phyloP scores from a whole-genome alignment of 2,113 vertebrate species.

The Strix aluco region DNA sequence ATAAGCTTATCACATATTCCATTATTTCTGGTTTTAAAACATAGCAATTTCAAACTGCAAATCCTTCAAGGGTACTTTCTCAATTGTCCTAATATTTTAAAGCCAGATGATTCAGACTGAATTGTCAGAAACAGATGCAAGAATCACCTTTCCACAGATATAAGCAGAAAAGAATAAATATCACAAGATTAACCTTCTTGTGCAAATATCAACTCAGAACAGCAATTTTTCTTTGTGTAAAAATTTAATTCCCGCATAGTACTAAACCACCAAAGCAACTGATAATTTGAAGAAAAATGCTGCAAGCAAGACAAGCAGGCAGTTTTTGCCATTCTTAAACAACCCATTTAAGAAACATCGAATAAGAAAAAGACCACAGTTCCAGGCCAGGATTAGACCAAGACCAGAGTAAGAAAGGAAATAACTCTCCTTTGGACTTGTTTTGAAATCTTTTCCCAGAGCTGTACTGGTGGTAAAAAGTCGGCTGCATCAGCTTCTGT shows the following conservation, averaged over 20 bases:
- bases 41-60: neutral
- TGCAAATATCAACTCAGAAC: neutral
- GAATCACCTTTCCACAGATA: neutral
- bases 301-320: neutral
- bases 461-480: neutral
- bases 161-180: neutral
- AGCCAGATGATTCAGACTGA: neutral
- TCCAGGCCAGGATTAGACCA: neutral
- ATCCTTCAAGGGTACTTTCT: neutral
- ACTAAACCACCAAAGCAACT: neutral
- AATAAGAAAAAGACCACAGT: neutral
- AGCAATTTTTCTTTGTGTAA: neutral
- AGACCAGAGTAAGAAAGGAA: neutral
- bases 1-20: neutral
- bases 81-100: neutral
- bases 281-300: neutral
- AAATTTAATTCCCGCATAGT: neutral
- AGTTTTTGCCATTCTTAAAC: neutral
- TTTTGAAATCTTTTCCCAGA: neutral
- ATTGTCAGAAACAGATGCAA: neutral
- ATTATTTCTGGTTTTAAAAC: neutral
- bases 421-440: neutral
- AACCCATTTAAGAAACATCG: neutral
- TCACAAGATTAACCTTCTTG: neutral
- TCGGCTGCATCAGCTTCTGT: neutral